Evolutionary conservation across 2,888 invertebrate genomes (phyloP), one percentile per base, ranked within the genome.

Genomic region (Phortica magna): DNA sequence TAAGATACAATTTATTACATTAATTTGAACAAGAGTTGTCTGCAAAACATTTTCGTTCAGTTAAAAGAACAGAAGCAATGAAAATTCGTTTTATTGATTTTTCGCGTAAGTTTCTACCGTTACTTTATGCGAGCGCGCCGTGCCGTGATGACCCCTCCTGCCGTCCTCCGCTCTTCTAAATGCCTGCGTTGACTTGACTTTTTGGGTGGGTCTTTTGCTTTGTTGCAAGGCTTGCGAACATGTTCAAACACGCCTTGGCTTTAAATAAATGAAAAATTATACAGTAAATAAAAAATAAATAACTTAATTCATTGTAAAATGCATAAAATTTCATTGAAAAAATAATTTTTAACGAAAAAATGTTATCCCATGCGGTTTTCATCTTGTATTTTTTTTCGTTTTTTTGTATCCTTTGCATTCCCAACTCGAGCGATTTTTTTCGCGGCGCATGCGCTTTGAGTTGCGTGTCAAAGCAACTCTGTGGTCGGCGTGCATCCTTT

Each of bases 371-470:
- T n/a, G 64, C 42, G 41, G 48, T 31, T 72, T 71, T 48, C 7
- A 12, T 67, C 61, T 76, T 74, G n/a, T 17, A 70, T 48, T 55
- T 22, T 71, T 17, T 4, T 43, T 53, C 17, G 31, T 22, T 53
- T 53, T 43, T 71, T 55, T 53, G 53, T 53, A 55, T 19, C 61
- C 19, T 61, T 22, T 72, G 75, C 81, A 80, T 82, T 81, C 80
- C 59, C 59, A 59, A 17, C 59, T 83, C 81, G 76, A 75, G 78
- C 79, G 68, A 79, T 76, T 65, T 83, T 81, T 85, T 87, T 31
- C 31, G 81, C 88, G 59, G 85, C 85, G 85, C 85, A 85, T 85
- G 85, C 85, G 85, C 85, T 73, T 74, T 88, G 41, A 53, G 59
- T 61, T 68, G 55, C 72, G 75, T 31, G 31, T 76, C 83, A 86